Evolutionary conservation across 2,888 invertebrate genomes (phyloP).

Genomic region (Coremacera marginata): DNA sequence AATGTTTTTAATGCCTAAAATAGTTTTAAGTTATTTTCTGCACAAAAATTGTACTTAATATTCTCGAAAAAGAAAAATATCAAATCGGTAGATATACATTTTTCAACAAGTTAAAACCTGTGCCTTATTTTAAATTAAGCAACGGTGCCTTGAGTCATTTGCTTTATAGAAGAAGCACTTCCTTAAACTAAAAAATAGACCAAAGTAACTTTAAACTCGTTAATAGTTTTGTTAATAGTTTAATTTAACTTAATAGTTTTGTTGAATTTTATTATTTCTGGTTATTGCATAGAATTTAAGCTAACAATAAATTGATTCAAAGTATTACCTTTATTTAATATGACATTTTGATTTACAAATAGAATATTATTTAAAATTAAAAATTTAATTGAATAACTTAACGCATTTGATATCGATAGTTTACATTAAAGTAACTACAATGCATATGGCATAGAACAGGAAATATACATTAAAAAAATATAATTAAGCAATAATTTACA

Average conservation of each 20-base stretch:
- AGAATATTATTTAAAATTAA: constrained; percentile 6
- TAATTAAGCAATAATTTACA: constrained; percentile 41
- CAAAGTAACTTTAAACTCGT: background rate
- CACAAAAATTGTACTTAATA: constrained; percentile 7
- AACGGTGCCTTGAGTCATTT: background rate
- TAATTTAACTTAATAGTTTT: no score
- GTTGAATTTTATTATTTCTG: background rate
- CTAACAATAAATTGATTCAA: constrained; percentile 2
- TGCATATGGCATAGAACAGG: background rate
- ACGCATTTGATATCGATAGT: no score
- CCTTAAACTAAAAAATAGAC: background rate
- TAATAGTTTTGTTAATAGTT: no score
- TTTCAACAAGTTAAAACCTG: background rate
- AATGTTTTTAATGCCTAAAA: background rate
- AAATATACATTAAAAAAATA: constrained; percentile 9
- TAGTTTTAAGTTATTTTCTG: background rate
- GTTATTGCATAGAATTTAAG: background rate
- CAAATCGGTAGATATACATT: background rate
- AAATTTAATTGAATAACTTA: no score
- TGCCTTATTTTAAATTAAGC: background rate
- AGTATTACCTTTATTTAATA: background rate
- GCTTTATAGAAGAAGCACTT: background rate
- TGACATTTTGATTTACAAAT: constrained; percentile 27
- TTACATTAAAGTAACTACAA: background rate
- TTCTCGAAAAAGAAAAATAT: background rate